Conservation (phyloP, 2,113 vertebrate species). For the Andinoacara biseriatus region DNA sequence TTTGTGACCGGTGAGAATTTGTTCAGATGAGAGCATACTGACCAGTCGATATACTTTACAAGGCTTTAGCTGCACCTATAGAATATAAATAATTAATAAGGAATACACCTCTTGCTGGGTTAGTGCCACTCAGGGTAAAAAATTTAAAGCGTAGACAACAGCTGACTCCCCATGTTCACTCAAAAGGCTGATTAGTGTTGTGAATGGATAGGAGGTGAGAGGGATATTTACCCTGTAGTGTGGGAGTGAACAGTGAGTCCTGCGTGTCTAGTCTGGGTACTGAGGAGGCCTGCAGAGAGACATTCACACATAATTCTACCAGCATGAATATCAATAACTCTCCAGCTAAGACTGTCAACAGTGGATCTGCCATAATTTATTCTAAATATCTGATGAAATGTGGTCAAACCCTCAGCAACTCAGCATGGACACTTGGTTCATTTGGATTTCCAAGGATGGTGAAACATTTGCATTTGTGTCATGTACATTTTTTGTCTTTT, state of each 20-base stretch:
- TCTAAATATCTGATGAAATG: conserved; percentile 31
- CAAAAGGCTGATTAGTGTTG: conserved; percentile 11
- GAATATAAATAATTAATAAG: neutral
- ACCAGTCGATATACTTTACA: neutral
- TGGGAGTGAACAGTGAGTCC: conserved; percentile 23
- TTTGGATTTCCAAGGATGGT: conserved; percentile 8
- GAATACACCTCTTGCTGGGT: neutral
- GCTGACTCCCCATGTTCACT: conserved; percentile 2
- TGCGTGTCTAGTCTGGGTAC: conserved; percentile 8
- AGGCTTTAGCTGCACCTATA: neutral
- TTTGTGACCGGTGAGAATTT: neutral
- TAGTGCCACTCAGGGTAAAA: neutral
- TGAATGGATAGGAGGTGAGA: neutral
- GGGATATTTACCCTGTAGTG: conserved; percentile 4
- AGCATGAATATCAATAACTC: conserved; percentile 64
- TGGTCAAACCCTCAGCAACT: conserved; percentile 22
- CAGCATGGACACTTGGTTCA: neutral
- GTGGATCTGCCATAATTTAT: conserved; percentile 48
- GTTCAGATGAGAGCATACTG: neutral
- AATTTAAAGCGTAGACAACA: neutral
- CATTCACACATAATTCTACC: conserved; percentile 43
- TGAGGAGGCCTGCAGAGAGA: conserved; percentile 42
- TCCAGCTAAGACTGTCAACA: conserved; percentile 34
- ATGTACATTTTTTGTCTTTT: neutral
- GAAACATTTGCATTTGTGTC: conserved; percentile 4